Evolutionary conservation across 1,140 invertebrate species (phyloP).

Genomic region (Vanessa atalanta): DNA sequence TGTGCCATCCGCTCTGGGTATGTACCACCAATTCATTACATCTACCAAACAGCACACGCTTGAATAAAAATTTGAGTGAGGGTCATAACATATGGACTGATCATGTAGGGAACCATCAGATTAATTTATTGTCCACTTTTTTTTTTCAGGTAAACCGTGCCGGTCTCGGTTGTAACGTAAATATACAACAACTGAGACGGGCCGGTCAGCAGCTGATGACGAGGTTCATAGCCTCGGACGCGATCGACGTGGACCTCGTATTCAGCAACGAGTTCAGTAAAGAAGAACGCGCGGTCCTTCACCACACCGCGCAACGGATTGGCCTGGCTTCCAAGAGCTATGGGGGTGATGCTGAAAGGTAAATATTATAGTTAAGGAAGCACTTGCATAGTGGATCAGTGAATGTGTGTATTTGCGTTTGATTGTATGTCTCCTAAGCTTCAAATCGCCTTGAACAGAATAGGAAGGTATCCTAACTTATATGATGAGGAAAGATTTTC

Average conservation of each 20-base stretch:
- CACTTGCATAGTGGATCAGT: not conserved
- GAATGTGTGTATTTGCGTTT: no score
- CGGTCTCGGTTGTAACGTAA: constrained; percentile 67
- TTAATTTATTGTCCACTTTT: not conserved
- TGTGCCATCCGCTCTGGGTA: no score
- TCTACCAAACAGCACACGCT: no score
- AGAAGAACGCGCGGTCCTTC: constrained; percentile 86
- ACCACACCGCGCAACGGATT: constrained; percentile 77
- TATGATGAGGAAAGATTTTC: no score
- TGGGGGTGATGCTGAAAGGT: constrained; percentile 48
- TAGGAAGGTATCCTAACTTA: no score
- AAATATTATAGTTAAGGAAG: not conserved
- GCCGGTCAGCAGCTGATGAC: constrained; percentile 58
- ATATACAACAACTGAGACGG: constrained; percentile 61
- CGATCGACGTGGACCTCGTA: constrained; percentile 81
- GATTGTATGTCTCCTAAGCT: not conserved
- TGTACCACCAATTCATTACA: no score
- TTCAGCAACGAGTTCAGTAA: constrained; percentile 87
- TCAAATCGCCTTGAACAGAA: no score
- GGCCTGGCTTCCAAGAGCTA: constrained; percentile 83
- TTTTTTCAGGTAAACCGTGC: constrained; percentile 55
- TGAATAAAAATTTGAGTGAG: no score
- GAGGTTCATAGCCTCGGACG: constrained; percentile 78
- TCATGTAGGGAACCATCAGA: no score
- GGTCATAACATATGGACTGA: no score